These are phyloP conservation scores for Macroglossus sobrinus DNA, from an alignment of 2,113 vertebrate genomes.

Conservation along the genomic window DNA sequence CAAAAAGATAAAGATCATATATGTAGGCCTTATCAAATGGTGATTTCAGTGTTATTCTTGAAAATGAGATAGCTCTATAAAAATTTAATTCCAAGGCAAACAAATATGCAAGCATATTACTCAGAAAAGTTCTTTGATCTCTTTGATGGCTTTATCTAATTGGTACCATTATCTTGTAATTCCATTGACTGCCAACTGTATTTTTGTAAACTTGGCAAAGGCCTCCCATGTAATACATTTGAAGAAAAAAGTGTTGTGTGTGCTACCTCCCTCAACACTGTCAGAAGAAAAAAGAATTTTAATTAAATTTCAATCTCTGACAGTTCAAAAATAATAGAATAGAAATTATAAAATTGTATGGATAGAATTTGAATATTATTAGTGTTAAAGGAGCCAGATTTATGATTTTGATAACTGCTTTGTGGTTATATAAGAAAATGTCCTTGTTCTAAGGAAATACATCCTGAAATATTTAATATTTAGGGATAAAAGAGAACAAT, in stretches of 20 bases:
- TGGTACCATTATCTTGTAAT: neutral
- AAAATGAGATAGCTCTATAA: neutral
- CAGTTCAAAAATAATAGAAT: constrained; percentile 39
- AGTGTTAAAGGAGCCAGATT: neutral
- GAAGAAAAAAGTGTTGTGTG: neutral
- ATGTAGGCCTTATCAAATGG: neutral
- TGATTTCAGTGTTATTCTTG: constrained; percentile 15
- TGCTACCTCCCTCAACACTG: neutral
- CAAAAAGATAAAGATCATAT: constrained; percentile 51
- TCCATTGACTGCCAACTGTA: neutral
- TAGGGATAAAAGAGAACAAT: neutral
- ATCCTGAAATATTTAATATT: neutral
- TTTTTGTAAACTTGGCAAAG: constrained; percentile 44
- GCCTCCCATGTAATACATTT: neutral
- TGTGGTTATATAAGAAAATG: constrained; percentile 15
- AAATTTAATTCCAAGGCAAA: constrained; percentile 11
- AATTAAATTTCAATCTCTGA: constrained; percentile 43
- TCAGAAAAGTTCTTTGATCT: neutral
- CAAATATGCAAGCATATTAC: neutral
- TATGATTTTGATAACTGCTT: neutral
- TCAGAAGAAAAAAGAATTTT: constrained; percentile 31
- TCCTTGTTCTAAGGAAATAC: neutral
- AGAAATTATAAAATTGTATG: neutral
- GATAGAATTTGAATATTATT: constrained; percentile 11
- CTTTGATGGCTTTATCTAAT: neutral